Evolutionary conservation across 2,113 vertebrate species (phyloP), one percentile per base, ranked within the genome.

Genomic region (Pelodiscus sinensis): DNA sequence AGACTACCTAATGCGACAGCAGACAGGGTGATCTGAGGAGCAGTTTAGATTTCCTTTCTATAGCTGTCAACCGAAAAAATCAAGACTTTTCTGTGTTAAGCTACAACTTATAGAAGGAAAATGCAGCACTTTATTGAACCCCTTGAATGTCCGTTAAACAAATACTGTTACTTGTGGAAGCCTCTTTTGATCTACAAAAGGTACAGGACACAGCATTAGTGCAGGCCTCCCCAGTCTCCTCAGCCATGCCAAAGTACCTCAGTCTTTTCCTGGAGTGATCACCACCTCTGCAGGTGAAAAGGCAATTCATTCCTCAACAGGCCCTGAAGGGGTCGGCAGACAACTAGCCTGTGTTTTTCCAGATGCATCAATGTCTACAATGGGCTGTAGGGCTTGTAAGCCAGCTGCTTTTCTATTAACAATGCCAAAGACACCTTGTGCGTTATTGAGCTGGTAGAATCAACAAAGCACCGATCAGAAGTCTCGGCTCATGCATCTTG

Each of bases 141-240:
- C 11, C 16, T 58, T 52, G 35, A 1, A 68, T 94, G 96, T 78
- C 11, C 50, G 54, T 84, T 82, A 27, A 19, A 4, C 5, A 22
- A 31, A 13, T 73, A 9, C 51, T 73, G 15, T 35, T 35, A 31
- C 50, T 25, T 71, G 65, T 35, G 31, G 31, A 71, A 25, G 55
- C 55, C 8, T 2, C 22, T 57, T 0, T 0, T 31, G 65, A 85
- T 27, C 56, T 81, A 0, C 0, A 65, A 92, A 51, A 84, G 8
- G 0, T 35, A 80, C 55, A 88, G 31, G n/a, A 19, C 18, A 35
- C 65, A 15, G 9, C 4, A 4, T 50, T 50, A 77, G 38, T 50
- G 44, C 73, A 50, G 11, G 3, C 4, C 57, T 2, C 10, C 73
- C 4, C 9, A 1, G 5, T 57, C 19, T 18, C 79, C 22, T 21